phyloP scores from a whole-genome alignment of 2,888 invertebrate species.

The Tineola bisselliella region DNA sequence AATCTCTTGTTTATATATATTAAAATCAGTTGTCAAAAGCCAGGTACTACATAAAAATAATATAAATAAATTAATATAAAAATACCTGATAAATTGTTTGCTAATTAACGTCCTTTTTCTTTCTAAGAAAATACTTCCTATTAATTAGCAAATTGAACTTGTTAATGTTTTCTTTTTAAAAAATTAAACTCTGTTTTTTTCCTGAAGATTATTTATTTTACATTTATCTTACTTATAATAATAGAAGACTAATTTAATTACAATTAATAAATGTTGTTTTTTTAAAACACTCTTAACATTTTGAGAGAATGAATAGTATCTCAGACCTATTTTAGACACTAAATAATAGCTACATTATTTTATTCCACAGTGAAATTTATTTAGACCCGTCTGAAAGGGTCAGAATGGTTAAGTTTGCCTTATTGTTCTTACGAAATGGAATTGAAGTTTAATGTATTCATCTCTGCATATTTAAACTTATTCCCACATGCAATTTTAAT shows the following conservation, averaged over 20 bases:
- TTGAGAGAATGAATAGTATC: no score
- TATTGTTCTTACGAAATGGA: background rate
- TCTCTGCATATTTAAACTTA: no score
- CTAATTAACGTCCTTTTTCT: background rate
- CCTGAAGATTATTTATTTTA: no score
- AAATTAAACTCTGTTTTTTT: background rate
- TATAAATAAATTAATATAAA: no score
- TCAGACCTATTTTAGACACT: background rate
- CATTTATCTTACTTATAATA: no score
- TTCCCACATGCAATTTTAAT: no score
- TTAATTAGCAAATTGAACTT: background rate
- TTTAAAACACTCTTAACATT: no score
- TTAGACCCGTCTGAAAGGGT: background rate
- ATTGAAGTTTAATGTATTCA: background rate
- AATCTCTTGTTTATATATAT: no score
- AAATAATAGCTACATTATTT: background rate
- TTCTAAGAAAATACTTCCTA: background rate
- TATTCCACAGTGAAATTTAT: background rate
- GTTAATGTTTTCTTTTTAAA: background rate
- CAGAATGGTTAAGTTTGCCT: background rate
- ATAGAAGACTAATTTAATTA: no score
- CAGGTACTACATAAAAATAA: no score
- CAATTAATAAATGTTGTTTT: no score
- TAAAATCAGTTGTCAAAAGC: no score
- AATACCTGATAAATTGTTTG: background rate